Conservation (phyloP, 2,113 vertebrate genomes). For the Arizona elegans region DNA sequence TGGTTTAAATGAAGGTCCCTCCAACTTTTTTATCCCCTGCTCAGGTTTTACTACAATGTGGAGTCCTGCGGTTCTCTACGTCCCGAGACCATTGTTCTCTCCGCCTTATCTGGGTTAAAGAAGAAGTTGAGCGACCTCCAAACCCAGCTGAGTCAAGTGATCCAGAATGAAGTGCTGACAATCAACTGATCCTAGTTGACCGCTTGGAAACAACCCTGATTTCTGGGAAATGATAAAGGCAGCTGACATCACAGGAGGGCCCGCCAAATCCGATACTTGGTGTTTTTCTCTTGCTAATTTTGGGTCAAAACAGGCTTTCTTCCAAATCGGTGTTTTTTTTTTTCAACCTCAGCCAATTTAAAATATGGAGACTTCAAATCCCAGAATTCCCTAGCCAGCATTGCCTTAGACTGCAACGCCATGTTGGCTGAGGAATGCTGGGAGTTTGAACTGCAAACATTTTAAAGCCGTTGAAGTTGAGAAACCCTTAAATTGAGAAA, state of each 20-base stretch:
- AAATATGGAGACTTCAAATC: background rate
- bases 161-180: slow-evolving; percentile 94
- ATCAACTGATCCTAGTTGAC: slow-evolving; percentile 77
- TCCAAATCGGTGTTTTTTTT: background rate
- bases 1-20: background rate
- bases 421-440: background rate
- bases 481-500: no score
- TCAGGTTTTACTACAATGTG: slow-evolving; percentile 95
- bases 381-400: background rate
- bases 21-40: background rate
- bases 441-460: background rate
- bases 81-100: slow-evolving; percentile 94
- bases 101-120: slow-evolving; percentile 88
- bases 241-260: background rate
- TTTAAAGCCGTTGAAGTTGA: background rate
- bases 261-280: background rate
- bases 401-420: background rate
- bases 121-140: slow-evolving; percentile 97
- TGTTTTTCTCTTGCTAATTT: accelerated
- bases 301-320: background rate
- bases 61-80: slow-evolving; percentile 95
- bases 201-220: background rate
- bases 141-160: slow-evolving; percentile 95
- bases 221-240: background rate
- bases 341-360: background rate